These are phyloP conservation scores for Chelonus formosanus DNA, from an alignment of 2,888 invertebrate genomes.

Conservation along the genomic window DNA sequence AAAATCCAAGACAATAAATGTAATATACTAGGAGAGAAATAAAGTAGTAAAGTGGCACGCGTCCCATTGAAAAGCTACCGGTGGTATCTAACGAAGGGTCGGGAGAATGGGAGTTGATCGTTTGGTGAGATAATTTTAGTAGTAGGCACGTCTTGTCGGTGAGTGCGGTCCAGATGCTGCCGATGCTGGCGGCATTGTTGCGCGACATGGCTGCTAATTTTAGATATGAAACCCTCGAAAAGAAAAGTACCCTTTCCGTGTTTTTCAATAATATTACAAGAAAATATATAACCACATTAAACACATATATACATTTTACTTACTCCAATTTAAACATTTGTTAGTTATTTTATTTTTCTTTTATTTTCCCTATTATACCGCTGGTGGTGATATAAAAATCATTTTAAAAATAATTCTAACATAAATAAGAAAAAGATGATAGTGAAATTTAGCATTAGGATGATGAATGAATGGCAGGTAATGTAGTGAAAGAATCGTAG, in stretches of 20 bases:
- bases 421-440: too few relatives aligned
- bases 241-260: conserved; percentile 40
- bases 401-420: too few relatives aligned
- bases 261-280: conserved; percentile 33
- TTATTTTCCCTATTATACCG: background rate
- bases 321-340: background rate
- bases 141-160: conserved; percentile 37
- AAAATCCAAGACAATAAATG: too few relatives aligned
- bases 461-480: conserved; percentile 37
- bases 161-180: conserved; percentile 56
- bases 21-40: background rate
- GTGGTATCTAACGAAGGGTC: conserved; percentile 1
- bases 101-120: conserved; percentile 44
- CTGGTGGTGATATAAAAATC: too few relatives aligned
- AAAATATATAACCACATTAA: conserved; percentile 6
- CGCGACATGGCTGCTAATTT: conserved; percentile 45
- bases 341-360: conserved; percentile 1
- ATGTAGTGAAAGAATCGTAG: background rate
- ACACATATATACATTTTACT: conserved; percentile 1
- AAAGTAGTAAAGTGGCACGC: conserved; percentile 3
- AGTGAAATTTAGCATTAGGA: conserved; percentile 8
- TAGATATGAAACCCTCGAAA: conserved; percentile 36
- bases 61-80: conserved; percentile 6
- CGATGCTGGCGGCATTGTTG: conserved; percentile 46
- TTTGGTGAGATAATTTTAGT: conserved; percentile 57